Evolutionary conservation across 2,888 invertebrate genomes (phyloP), one percentile per base, ranked within the genome.

Genomic region (Endomychus coccineus): DNA sequence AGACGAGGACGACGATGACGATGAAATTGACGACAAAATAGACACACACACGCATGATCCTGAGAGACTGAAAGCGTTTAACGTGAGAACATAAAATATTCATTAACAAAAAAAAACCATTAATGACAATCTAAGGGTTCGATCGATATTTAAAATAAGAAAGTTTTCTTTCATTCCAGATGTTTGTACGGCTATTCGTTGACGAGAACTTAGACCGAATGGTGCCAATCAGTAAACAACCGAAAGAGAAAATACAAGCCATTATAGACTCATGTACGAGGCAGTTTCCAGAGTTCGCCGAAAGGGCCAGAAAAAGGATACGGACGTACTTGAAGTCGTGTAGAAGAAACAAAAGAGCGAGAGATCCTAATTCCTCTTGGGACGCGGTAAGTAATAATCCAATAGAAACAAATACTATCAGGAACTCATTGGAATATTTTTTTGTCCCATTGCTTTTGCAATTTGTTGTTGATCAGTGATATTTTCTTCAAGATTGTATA

Each of bases 231-330:
- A 94, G 94, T 34, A 92, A 95, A 62, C 95, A 95, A 68, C 95
- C 95, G 5, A 95, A 95, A 64, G 95, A 95, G 65, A 95, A 95
- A 71, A 91, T 95, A 50, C 94, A 95, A 62, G 95, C 94, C 12
- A 95, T 95, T 62, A 90, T 95, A 46, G 95, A 95, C 65, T 94
- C 94, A 12, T 95, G 95, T 70, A 89, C 92, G 44, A 75, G 95
- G 52, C 95, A 95, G 71, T 95, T 95, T 62, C 94, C 95, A 40
- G 95, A 95, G 69, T 94, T 94, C 59, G 90, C 91, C 40, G 92
- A 94, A 62, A 77, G 95, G 40, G 91, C 95, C 40, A 77, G 95
- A 50, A 95, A 95, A 69, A 74, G 95, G 47, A 92, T 95, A 61
- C 74, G 95, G 49, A 95, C 95, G 36, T 95, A 95, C 67, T 73